Conservation (phyloP, 1,140 invertebrate species). For the Platyura marginata region DNA sequence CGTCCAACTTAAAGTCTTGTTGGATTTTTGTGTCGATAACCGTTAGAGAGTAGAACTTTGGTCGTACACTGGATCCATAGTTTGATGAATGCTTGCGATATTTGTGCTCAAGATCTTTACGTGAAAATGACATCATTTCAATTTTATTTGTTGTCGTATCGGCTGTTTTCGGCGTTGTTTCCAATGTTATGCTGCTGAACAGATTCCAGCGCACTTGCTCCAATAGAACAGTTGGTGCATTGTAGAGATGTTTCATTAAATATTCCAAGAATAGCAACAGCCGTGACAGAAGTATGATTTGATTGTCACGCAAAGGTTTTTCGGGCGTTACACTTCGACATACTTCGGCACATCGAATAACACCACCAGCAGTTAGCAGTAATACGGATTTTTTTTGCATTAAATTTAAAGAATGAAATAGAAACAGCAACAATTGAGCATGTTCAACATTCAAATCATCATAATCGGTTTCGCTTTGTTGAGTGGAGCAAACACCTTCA, state of each 20-base stretch:
- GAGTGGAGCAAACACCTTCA: slow-evolving; percentile 40
- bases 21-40: slow-evolving; percentile 19
- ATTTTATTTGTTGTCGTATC: slow-evolving; percentile 18
- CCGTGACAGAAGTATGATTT: slow-evolving; percentile 65
- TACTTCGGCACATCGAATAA: slow-evolving; percentile 45
- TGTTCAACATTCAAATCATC: slow-evolving; percentile 88
- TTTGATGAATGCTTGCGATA: slow-evolving; percentile 38
- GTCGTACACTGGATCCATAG: slow-evolving; percentile 16
- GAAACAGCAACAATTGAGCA: slow-evolving; percentile 76
- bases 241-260: slow-evolving; percentile 87
- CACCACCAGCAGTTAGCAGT: slow-evolving; percentile 51
- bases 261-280: slow-evolving; percentile 85
- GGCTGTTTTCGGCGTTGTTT: slow-evolving; percentile 15
- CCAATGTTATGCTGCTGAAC: slow-evolving; percentile 20
- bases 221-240: slow-evolving; percentile 54
- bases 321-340: slow-evolving; percentile 28
- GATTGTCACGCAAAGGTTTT: slow-evolving; percentile 33
- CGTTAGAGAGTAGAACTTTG: slow-evolving; percentile 21
- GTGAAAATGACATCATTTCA: slow-evolving; percentile 17
- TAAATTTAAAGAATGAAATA: slow-evolving; percentile 84
- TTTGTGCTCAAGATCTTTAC: slow-evolving; percentile 58
- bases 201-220: slow-evolving; percentile 45
- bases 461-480: slow-evolving; percentile 12
- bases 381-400: slow-evolving; percentile 94
- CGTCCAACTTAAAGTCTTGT: slow-evolving; percentile 77